phyloP scores from a whole-genome alignment of 2,888 invertebrate species.

The Hypselothyrea guttata region DNA sequence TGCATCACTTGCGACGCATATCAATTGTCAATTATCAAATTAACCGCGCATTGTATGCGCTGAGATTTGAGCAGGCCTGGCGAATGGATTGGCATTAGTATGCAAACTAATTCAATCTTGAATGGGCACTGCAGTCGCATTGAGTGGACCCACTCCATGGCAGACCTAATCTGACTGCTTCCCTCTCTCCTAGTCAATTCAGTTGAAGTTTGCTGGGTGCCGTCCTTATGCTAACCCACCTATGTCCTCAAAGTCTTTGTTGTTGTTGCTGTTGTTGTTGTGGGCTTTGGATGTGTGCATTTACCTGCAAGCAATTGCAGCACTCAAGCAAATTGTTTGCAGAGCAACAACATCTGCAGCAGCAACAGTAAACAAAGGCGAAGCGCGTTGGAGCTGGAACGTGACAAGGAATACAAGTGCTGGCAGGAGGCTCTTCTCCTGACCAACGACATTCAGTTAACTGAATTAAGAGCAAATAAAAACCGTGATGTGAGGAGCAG shows the following conservation, averaged over 20 bases:
- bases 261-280: constrained; percentile 1
- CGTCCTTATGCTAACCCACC: neutral
- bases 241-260: neutral
- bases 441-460: constrained; percentile 37
- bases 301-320: constrained; percentile 52
- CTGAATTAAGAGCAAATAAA: constrained; percentile 45
- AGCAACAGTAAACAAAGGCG: constrained; percentile 33
- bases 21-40: constrained; percentile 42
- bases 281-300: constrained; percentile 22
- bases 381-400: constrained; percentile 39
- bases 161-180: neutral
- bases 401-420: constrained; percentile 56
- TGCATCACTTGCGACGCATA: constrained; percentile 6
- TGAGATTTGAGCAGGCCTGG: constrained; percentile 13
- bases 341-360: constrained; percentile 19
- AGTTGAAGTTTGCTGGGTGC: constrained; percentile 10
- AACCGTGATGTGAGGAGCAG: constrained; percentile 3
- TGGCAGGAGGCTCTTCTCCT: constrained; percentile 8
- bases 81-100: constrained; percentile 32
- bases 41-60: constrained; percentile 13
- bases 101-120: constrained; percentile 40
- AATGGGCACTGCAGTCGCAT: constrained; percentile 8
- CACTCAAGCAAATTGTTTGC: constrained; percentile 62
- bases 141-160: neutral
- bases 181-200: constrained; percentile 7